Conservation (phyloP, 2,113 vertebrate genomes). For the Paracyprichromis sp. region DNA sequence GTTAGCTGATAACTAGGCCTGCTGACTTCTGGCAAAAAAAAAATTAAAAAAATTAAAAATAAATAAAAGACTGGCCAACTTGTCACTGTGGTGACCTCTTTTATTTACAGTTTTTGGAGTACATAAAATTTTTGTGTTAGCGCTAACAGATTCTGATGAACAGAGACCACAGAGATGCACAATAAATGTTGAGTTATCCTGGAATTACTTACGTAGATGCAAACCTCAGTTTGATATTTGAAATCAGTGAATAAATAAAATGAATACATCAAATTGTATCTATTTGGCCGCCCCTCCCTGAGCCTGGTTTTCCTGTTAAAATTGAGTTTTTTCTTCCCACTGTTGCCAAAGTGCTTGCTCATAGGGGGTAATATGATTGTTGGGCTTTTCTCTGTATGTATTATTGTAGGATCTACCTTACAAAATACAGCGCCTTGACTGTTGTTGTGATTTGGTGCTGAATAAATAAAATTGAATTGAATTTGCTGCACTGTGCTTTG, state of each 20-base stretch:
- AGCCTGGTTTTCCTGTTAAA: neutral
- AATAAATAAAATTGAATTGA: neutral
- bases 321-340: neutral
- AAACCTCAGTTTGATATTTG: neutral
- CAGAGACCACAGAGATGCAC: neutral
- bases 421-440: neutral
- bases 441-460: neutral
- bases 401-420: fast-evolving
- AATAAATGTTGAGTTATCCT: neutral
- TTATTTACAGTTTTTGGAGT: neutral
- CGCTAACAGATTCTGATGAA: neutral
- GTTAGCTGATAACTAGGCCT: fast-evolving
- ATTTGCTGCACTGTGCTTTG: neutral
- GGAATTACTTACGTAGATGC: neutral
- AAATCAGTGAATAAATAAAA: neutral
- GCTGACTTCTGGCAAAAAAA: neutral
- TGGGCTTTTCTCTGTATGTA: neutral
- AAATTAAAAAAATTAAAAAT: fast-evolving
- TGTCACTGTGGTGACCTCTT: neutral
- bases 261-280: neutral
- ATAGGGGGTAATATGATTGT: neutral
- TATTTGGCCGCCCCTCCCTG: neutral
- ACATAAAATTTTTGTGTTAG: neutral
- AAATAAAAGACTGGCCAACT: neutral
- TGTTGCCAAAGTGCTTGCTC: neutral